These are phyloP conservation scores for Spodoptera frugiperda DNA, from an alignment of 1,140 invertebrate genomes.

Conservation along the genomic window DNA sequence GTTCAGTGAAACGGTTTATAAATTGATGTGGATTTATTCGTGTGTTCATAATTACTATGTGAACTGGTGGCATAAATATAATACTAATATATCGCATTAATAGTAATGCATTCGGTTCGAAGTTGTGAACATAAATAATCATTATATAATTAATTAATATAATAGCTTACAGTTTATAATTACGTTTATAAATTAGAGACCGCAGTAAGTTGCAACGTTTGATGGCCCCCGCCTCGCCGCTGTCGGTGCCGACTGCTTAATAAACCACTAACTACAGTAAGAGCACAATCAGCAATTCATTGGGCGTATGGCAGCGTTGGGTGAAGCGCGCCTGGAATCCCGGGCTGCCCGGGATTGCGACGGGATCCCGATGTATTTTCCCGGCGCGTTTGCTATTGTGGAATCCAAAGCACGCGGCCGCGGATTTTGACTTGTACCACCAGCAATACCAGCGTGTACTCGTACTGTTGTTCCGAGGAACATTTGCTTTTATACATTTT, in stretches of 20 bases:
- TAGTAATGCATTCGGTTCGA: no score
- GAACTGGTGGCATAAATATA: no score
- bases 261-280: conserved; percentile 48
- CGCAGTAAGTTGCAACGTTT: neutral
- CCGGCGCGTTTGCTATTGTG: conserved; percentile 45
- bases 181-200: neutral
- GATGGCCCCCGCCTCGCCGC: neutral
- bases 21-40: no score
- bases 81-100: no score
- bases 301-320: conserved; percentile 32
- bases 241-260: conserved; percentile 16
- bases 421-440: conserved; percentile 39
- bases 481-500: conserved; percentile 35
- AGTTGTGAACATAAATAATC: no score
- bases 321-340: conserved; percentile 46
- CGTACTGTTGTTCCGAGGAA: conserved; percentile 30
- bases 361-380: conserved; percentile 45
- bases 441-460: neutral
- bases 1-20: no score
- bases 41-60: no score
- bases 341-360: conserved; percentile 48
- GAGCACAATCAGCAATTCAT: conserved; percentile 45
- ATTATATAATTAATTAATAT: no score
- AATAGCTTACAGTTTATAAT: no score
- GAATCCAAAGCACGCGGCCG: conserved; percentile 45